A percentile compares a stretch with the other conserved stretches of the same genome.
phyloP scores from a whole-genome alignment of 2,888 invertebrate genomes.

The Sarcophaga subvicina region DNA sequence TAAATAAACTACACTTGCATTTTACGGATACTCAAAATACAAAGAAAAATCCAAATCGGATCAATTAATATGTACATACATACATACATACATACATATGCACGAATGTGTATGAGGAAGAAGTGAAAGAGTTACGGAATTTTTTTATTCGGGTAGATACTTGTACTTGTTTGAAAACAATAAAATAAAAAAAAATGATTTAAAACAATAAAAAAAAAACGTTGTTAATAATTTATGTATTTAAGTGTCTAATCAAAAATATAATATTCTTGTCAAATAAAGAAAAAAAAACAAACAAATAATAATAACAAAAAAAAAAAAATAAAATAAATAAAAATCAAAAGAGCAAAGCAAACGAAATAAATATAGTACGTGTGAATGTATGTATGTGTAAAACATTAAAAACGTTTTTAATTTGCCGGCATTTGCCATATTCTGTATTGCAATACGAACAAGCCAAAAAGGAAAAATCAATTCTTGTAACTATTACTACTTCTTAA shows the following conservation, averaged over 20 bases:
- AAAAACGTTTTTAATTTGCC: constrained; percentile 42
- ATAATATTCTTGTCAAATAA: constrained; percentile 13
- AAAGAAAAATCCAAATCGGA: constrained; percentile 41
- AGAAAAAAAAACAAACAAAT: constrained; percentile 13
- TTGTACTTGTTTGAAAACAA: background rate
- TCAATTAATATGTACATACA: constrained; percentile 15
- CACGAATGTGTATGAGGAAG: too few species aligned
- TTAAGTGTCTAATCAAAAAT: constrained; percentile 16
- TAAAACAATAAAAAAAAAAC: background rate
- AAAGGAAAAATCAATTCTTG: constrained; percentile 77
- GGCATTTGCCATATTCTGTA: constrained; percentile 32
- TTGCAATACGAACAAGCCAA: constrained; percentile 18
- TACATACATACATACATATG: background rate
- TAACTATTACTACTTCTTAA: constrained; percentile 32
- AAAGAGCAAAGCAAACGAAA: constrained; percentile 23
- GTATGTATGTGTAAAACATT: background rate
- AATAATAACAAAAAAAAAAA: background rate
- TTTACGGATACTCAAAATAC: constrained; percentile 52
- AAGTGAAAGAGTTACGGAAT: too few species aligned
- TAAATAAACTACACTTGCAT: constrained; percentile 63
- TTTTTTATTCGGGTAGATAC: background rate
- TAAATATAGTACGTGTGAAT: constrained; percentile 3
- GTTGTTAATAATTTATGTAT: constrained; percentile 3
- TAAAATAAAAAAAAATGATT: background rate
- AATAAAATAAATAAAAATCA: constrained; percentile 4